These are phyloP conservation scores for Trachythela sp. DNA, from an alignment of 64 coral and sea anemone species.

Conservation along the genomic window DNA sequence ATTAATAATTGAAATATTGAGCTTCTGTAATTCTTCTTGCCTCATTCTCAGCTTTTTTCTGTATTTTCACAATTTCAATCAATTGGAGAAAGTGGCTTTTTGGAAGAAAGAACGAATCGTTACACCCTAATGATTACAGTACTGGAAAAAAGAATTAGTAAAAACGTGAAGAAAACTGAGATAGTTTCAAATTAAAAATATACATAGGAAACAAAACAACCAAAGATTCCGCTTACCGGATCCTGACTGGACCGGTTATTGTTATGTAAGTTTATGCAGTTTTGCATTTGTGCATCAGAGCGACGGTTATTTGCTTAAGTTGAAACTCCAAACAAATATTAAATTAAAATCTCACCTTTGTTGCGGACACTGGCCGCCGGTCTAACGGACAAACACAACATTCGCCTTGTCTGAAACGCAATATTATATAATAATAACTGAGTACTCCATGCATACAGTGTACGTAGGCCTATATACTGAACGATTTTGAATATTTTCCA, in stretches of 20 bases:
- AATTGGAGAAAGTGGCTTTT: no score
- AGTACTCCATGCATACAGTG: not conserved
- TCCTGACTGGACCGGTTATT: not conserved
- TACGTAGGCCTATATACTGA: not conserved
- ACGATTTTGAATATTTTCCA: no score
- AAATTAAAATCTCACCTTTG: not conserved
- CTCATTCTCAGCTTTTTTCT: not conserved
- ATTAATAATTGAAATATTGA: not conserved
- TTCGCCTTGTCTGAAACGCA: not conserved
- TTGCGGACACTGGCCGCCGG: not conserved
- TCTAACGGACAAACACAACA: not conserved
- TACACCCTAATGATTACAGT: no score
- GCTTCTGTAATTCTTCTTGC: not conserved
- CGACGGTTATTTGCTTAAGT: not conserved
- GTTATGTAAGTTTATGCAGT: not conserved
- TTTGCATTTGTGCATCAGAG: not conserved
- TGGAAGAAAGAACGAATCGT: no score
- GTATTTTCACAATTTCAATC: no score
- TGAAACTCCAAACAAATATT: no score
- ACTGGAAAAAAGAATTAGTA: no score
- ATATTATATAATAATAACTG: not conserved
- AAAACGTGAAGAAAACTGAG: no score
- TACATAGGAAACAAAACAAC: no score
- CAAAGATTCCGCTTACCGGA: not conserved
- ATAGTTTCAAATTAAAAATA: no score